Base-by-base conservation (phyloP, 2,888 invertebrate genomes). In the Euzetes globulus region DNA sequence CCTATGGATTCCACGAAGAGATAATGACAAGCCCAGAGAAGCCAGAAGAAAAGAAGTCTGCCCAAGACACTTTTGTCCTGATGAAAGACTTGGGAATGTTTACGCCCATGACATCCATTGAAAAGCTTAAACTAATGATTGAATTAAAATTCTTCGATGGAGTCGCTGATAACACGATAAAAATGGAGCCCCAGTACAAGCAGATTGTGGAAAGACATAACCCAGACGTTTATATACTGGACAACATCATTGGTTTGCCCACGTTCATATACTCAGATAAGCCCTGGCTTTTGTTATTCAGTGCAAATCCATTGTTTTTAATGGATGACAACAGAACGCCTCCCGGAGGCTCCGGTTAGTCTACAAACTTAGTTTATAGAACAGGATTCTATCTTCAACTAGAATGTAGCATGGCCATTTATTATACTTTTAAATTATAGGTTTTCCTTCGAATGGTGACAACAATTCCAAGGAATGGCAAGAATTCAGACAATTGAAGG, bases 231-330 rank as follows among this genome's bases (percentile, higher is more conserved):
- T 11, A 19, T 50, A 41, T 60, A 4, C 37, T 65, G 3, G 73
- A 73, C 33, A 17, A 41, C n/a, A 22, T 47, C 13, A 17, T 50
- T 2, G 37, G 22, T 11, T 25, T 22, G 13, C 63, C 73, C 15
- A 15, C 60, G 5, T 17, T 73, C 1, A 60, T 63, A 9, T 70
- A 68, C n/a, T 73, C 73, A n/a, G 73, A 37, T 1, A 50, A 7
- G 3, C 73, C 73, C 13, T 73, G 73, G 73, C 29, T 73, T 5
- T 63, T n/a, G 2, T 6, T 37, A 7, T 68, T 9, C 17, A 73
- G 73, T 50, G 41, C 17, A 22, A 50, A 60, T 37, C 73, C 73
- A n/a, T 22, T 63, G 11, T 27, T 60, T 5, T 7, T 63, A 25
- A 41, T 25, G 2, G 4, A 19, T 6, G 73, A 73, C 19, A 68